phyloP scores from a whole-genome alignment of 2,888 invertebrate genomes.

The Philhelius pedissequus region DNA sequence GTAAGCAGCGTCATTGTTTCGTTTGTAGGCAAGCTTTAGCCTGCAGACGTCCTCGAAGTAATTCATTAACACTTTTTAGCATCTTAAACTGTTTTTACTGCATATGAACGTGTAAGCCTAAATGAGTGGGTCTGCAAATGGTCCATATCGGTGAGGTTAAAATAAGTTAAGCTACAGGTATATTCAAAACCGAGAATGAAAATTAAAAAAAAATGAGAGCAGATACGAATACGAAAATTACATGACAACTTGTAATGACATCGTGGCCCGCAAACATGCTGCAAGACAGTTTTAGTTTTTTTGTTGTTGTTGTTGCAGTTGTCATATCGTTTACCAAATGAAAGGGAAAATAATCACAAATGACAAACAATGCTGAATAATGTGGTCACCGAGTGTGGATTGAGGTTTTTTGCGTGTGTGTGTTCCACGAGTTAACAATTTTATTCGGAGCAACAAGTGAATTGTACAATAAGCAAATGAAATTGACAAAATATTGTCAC shows the following conservation, averaged over 20 bases:
- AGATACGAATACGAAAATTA: constrained; percentile 22
- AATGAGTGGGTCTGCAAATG: constrained; percentile 21
- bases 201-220: background rate
- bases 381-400: background rate
- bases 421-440: background rate
- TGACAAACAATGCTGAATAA: constrained; percentile 32
- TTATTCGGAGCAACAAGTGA: background rate
- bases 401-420: constrained; percentile 4
- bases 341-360: constrained; percentile 52
- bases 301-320: constrained; percentile 18
- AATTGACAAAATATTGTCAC: constrained; percentile 13
- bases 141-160: background rate
- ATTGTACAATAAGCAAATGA: background rate
- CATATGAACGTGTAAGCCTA: constrained; percentile 22
- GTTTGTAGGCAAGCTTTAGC: constrained; percentile 1
- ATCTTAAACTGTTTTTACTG: constrained; percentile 31
- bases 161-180: constrained; percentile 2
- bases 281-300: constrained; percentile 9
- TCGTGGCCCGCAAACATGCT: constrained; percentile 38
- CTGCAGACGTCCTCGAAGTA: constrained; percentile 75
- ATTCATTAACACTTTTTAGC: constrained; percentile 77
- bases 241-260: constrained; percentile 50
- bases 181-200: background rate
- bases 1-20: background rate
- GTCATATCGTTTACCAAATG: constrained; percentile 55